Evolutionary conservation across 64 coral and sea anemone species (phyloP).

Genomic region (Dendrophyllia cribrosa): DNA sequence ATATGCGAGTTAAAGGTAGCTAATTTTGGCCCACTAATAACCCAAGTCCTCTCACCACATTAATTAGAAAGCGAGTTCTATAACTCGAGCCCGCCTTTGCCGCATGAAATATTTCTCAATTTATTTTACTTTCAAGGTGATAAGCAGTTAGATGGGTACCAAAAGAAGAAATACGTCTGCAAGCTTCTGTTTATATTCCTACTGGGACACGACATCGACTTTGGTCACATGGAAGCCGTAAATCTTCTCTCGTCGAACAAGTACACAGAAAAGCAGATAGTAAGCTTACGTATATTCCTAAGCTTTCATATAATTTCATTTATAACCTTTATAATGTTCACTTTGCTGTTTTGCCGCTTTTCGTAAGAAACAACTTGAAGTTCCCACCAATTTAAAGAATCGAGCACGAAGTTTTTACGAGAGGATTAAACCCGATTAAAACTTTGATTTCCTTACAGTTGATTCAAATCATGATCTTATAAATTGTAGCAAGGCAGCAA

Average conservation of each 20-base stretch:
- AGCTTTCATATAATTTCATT: background rate
- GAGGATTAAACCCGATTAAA: background rate
- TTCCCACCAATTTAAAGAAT: background rate
- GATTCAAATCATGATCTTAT: background rate
- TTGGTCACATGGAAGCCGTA: constrained; percentile 99
- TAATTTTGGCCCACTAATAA: background rate
- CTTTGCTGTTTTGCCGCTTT: no score
- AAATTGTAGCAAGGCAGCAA: background rate
- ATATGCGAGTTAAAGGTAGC: background rate
- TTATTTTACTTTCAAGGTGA: constrained; percentile 73
- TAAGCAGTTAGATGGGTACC: constrained; percentile 97
- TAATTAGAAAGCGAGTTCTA: no score
- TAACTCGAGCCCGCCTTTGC: background rate
- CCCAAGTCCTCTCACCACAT: background rate
- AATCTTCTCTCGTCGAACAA: constrained; percentile 98
- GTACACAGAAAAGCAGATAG: constrained; percentile 99
- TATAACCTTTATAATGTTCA: background rate
- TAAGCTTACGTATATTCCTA: constrained; percentile 56
- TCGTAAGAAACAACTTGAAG: background rate
- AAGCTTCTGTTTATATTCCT: constrained; percentile 98
- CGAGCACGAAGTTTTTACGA: no score
- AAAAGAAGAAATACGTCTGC: constrained; percentile 99
- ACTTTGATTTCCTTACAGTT: constrained; percentile 18
- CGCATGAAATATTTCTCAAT: background rate
- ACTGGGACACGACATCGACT: constrained; percentile 96